Percentiles rank a stretch among this genome's conserved stretches.
These are phyloP conservation scores for Venusia cambrica DNA, from an alignment of 2,888 invertebrate genomes.

Conservation along the genomic window DNA sequence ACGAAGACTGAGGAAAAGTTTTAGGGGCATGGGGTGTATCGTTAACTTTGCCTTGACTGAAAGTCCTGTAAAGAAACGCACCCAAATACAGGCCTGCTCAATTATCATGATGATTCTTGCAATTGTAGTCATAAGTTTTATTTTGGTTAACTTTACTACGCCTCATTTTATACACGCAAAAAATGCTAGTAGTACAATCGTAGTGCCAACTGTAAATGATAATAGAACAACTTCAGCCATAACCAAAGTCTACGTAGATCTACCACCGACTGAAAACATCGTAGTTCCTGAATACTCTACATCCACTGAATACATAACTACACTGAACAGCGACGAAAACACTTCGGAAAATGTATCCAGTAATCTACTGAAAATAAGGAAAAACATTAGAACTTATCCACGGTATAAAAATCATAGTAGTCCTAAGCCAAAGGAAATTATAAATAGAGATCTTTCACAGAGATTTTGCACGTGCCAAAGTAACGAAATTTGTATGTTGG, in stretches of 20 bases:
- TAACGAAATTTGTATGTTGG: constrained; percentile 83
- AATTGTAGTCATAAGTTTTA: constrained; percentile 73
- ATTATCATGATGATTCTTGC: constrained; percentile 77
- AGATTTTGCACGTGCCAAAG: constrained; percentile 77
- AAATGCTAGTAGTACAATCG: constrained; percentile 62
- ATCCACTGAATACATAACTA: constrained; percentile 37
- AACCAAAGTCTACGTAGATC: constrained; percentile 46
- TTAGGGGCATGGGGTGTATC: constrained; percentile 71
- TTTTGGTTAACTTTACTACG: constrained; percentile 74
- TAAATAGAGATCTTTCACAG: constrained; percentile 60
- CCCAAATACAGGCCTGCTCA: constrained; percentile 77
- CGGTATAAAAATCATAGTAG: constrained; percentile 48
- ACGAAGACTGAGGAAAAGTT: constrained; percentile 67
- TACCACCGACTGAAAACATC: constrained; percentile 33
- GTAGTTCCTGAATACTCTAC: constrained; percentile 38
- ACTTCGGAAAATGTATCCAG: constrained; percentile 43
- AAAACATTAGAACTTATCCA: constrained; percentile 69
- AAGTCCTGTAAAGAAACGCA: constrained; percentile 68
- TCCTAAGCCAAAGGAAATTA: constrained; percentile 55
- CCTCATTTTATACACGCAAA: constrained; percentile 59
- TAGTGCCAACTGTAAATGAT: constrained; percentile 65
- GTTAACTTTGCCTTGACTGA: constrained; percentile 69
- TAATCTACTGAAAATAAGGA: constrained; percentile 63
- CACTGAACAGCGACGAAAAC: constrained; percentile 43
- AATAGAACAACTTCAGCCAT: constrained; percentile 55